Evolutionary conservation across 2,113 vertebrate species (phyloP).

Genomic region (Aspidoscelis tigris): DNA sequence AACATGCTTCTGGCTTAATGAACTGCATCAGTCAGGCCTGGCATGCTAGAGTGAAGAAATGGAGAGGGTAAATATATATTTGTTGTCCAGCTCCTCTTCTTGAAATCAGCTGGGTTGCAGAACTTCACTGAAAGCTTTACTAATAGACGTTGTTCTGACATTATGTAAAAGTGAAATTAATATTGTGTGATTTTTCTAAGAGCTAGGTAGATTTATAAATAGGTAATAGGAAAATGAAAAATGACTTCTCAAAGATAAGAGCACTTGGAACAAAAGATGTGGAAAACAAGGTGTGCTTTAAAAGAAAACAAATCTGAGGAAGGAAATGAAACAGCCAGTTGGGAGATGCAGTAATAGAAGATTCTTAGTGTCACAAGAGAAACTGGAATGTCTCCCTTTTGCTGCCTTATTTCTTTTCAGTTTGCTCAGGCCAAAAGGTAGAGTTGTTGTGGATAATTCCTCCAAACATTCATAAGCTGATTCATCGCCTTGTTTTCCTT

Average conservation of each 20-base stretch:
- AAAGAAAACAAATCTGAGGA: constrained; percentile 64
- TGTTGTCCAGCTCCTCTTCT: constrained; percentile 57
- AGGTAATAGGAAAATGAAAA: constrained; percentile 72
- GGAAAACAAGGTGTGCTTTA: constrained; percentile 66
- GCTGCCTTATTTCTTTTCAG: constrained; percentile 72
- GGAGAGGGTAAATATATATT: constrained; percentile 55
- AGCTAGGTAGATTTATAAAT: constrained; percentile 73
- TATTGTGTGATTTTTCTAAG: constrained; percentile 74
- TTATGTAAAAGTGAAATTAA: constrained; percentile 76
- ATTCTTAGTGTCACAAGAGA: constrained; percentile 62
- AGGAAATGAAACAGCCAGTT: constrained; percentile 69
- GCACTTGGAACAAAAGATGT: constrained; percentile 76
- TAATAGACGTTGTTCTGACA: constrained; percentile 72
- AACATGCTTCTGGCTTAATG: constrained; percentile 49
- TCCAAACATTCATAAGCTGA: constrained; percentile 48
- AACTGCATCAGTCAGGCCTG: constrained; percentile 57
- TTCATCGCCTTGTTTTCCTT: constrained; percentile 34
- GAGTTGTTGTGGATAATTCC: constrained; percentile 49
- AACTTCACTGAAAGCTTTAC: constrained; percentile 77
- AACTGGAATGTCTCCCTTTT: constrained; percentile 61
- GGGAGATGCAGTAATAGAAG: constrained; percentile 41
- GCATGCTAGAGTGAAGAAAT: constrained; percentile 56
- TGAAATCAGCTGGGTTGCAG: constrained; percentile 61
- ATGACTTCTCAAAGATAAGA: constrained; percentile 76
- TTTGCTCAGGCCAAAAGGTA: constrained; percentile 64